These are phyloP conservation scores for Holothuria leucospilota DNA, from an alignment of 53 echinoderm and acorn worm genomes.

Conservation along the genomic window DNA sequence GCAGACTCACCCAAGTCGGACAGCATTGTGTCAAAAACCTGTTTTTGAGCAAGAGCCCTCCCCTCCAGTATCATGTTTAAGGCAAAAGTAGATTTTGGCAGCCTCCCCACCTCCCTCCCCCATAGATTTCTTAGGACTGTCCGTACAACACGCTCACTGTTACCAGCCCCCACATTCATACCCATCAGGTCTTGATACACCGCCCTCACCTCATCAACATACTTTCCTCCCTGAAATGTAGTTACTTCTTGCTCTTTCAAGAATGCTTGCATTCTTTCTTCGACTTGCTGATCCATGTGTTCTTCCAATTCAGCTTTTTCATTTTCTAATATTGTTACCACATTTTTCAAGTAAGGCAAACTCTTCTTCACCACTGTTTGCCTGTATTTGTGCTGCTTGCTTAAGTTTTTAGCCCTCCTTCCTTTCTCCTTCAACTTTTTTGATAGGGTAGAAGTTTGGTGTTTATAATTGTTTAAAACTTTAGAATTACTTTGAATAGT, in stretches of 20 bases:
- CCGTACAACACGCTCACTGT: constrained; percentile 48
- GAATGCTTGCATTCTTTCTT: constrained; percentile 44
- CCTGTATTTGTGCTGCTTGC: background rate
- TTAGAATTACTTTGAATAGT: background rate
- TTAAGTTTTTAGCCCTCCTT: background rate
- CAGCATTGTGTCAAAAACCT: constrained; percentile 31
- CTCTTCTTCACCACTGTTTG: background rate
- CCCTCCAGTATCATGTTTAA: constrained; percentile 58
- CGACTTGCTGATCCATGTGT: constrained; percentile 9
- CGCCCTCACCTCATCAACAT: constrained; percentile 43
- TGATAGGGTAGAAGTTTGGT: no score
- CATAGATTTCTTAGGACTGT: constrained; percentile 35
- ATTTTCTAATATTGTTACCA: background rate
- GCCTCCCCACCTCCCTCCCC: background rate
- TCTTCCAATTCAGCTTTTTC: background rate
- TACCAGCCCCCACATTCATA: constrained; percentile 57
- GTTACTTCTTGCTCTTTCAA: constrained; percentile 6
- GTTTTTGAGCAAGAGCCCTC: constrained; percentile 55
- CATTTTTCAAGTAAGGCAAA: background rate
- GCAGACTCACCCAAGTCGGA: background rate
- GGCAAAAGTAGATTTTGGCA: constrained; percentile 55
- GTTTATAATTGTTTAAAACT: constrained; percentile 7
- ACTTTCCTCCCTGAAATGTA: constrained; percentile 50
- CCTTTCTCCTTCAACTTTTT: no score
- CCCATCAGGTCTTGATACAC: constrained; percentile 58